phyloP scores from a whole-genome alignment of 1,140 invertebrate genomes.

The Brachionus angularis region DNA sequence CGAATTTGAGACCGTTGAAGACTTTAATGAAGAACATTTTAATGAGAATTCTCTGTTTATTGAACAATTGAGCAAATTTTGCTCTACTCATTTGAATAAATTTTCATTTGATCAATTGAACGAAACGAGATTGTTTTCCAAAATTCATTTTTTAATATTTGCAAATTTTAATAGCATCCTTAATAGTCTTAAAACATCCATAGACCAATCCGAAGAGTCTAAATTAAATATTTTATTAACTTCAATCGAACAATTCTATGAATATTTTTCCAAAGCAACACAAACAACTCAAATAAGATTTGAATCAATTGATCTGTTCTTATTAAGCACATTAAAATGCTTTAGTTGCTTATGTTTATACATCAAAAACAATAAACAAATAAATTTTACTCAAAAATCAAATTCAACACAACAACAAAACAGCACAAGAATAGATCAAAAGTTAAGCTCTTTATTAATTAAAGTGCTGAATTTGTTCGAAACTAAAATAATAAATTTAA shows the following conservation, averaged over 20 bases:
- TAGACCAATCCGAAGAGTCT: neutral
- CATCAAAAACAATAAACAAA: conserved; percentile 11
- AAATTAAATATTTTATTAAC: neutral
- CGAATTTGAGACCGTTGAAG: too few species aligned
- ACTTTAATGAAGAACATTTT: too few species aligned
- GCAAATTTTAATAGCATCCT: neutral
- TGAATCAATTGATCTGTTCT: conserved; percentile 2
- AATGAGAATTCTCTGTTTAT: too few species aligned
- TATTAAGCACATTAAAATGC: neutral
- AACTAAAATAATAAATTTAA: conserved; percentile 17
- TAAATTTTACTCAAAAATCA: neutral
- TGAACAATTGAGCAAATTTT: conserved; percentile 2
- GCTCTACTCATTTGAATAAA: conserved; percentile 15
- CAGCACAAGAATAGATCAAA: neutral
- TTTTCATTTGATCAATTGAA: conserved; percentile 6
- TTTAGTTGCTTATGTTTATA: neutral
- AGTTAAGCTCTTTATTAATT: neutral
- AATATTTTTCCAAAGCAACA: neutral
- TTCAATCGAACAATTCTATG: neutral
- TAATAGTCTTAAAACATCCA: neutral
- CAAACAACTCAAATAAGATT: neutral
- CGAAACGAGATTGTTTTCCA: neutral
- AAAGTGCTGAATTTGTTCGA: conserved; percentile 8
- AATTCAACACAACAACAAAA: neutral
- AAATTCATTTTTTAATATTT: neutral